Percentiles rank a stretch among this genome's conserved stretches.
Evolutionary conservation across 2,797 vertebrate genomes (phyloP).

Genomic region (Coluber constrictor): DNA sequence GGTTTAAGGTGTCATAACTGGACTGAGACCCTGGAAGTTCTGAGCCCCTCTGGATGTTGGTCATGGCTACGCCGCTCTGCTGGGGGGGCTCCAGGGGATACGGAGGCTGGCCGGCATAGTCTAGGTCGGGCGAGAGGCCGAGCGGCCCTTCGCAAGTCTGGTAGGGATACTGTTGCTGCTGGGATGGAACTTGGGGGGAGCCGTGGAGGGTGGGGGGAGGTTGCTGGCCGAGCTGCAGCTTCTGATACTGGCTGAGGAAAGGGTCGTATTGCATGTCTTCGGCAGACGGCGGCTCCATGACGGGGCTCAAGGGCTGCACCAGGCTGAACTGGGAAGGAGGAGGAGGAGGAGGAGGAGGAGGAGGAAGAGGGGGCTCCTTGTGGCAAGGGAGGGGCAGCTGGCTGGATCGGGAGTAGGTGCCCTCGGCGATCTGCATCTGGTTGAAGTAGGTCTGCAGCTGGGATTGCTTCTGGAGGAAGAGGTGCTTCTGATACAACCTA

Average conservation of each 20-base stretch:
- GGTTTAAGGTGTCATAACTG: constrained; percentile 72
- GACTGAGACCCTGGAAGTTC: constrained; percentile 56
- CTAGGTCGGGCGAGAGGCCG: constrained; percentile 62
- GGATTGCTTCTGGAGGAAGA: constrained; percentile 94
- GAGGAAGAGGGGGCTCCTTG: constrained; percentile 58
- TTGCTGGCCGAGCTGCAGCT: constrained; percentile 59
- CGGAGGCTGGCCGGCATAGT: constrained; percentile 76
- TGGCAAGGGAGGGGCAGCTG: constrained; percentile 67
- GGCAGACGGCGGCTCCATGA: constrained; percentile 78
- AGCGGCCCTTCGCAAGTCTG: constrained; percentile 72
- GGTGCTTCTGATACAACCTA: constrained; percentile 94
- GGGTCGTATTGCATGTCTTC: constrained; percentile 81
- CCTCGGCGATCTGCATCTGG: constrained; percentile 98
- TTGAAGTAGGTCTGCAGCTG: constrained; percentile 96
- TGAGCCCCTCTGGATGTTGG: constrained; percentile 47
- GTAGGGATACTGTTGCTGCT: constrained; percentile 73
- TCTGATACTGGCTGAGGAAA: constrained; percentile 80
- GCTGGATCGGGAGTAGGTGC: constrained; percentile 71
- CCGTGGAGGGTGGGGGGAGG: constrained; percentile 54
- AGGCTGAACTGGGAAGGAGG: constrained; percentile 70
- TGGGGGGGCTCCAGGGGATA: constrained; percentile 75
- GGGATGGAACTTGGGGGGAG: constrained; percentile 41
- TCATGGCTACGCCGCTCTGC: constrained; percentile 32
- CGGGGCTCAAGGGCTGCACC: constrained; percentile 78
- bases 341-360: constrained; percentile 20